Evolutionary conservation across 2,113 vertebrate species (phyloP), one percentile per base, ranked within the genome.

Genomic region (Ochotona princeps): DNA sequence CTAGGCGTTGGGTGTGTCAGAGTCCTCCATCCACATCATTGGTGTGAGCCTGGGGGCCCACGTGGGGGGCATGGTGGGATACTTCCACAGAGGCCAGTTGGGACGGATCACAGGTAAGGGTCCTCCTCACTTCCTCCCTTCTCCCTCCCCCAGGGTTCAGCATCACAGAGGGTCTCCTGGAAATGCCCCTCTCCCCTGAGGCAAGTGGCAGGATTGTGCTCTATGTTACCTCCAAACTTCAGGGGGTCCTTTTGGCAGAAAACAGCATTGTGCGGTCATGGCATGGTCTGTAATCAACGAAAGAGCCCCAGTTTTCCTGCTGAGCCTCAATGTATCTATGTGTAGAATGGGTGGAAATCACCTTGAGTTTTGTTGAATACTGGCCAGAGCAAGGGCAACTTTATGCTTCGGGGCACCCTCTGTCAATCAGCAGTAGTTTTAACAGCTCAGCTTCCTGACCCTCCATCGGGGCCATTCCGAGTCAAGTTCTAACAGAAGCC

Each of bases 21-120:
- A 98, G n/a, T 97, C 98, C 89, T 99, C 99, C 7, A 97, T 99
- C 95, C 99, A 99, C 97, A 98, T 99, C 89, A 99, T 99, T 66
- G 99, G 99, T 9, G 94, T 99, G 47, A 99, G 99, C 96, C 98
- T 99, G 0, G 99, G 99, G 65, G 99, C 99, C 0, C 99, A 99
- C 0, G 99, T 99, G 0, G 98, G 98, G 14, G 99, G 99, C 67
- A 98, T 99, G 80, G 99, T 99, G 32, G 99, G 99, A 69, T 98
- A 99, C 17, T 97, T 99, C 69, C 99, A 99, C 1, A 96, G 97
- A 8, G 99, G 99, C 79, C 98, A 95, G 83, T 97, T 99, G n/a
- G 99, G 99, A 96, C 97, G 94, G 92, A 99, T 99, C 97, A 99
- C 99, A 98, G 99, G 99, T 99, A 98, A 94, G 38, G 38, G 38